These are phyloP conservation scores for Charadrius vociferus DNA, from an alignment of 2,113 vertebrate species.

Conservation along the genomic window DNA sequence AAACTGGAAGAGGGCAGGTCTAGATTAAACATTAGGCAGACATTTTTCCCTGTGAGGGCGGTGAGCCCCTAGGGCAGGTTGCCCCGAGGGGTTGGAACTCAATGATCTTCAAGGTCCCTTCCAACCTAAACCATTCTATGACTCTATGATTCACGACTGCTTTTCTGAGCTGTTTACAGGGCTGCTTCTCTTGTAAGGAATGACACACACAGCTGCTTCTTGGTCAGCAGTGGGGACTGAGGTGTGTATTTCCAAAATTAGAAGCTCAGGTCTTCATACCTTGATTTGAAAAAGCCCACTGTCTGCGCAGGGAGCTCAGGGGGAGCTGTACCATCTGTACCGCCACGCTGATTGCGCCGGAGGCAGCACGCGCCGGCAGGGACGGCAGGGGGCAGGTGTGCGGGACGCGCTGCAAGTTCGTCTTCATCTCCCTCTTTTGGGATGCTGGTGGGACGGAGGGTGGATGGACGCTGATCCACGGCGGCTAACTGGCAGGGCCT, in stretches of 20 bases:
- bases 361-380: neutral
- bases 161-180: neutral
- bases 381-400: neutral
- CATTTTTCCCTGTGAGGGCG: too few species aligned
- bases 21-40: too few species aligned
- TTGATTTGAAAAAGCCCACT: neutral
- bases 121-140: too few species aligned
- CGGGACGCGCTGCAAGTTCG: neutral
- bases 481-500: neutral
- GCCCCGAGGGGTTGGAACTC: too few species aligned
- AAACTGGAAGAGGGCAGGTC: too few species aligned
- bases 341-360: rapidly evolving
- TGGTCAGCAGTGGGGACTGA: neutral
- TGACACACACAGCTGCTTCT: neutral
- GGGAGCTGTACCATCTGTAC: neutral
- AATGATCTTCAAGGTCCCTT: too few species aligned
- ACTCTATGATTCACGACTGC: too few species aligned
- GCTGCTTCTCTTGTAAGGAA: neutral
- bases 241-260: neutral
- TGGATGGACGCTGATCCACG: neutral
- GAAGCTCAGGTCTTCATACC: neutral
- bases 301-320: neutral
- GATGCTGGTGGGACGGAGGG: neutral
- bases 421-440: neutral
- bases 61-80: too few species aligned